A percentile compares a stretch with the other conserved stretches of the same genome.
Conservation (phyloP, 2,888 invertebrate genomes). For the Lithophane semibrunnea region DNA sequence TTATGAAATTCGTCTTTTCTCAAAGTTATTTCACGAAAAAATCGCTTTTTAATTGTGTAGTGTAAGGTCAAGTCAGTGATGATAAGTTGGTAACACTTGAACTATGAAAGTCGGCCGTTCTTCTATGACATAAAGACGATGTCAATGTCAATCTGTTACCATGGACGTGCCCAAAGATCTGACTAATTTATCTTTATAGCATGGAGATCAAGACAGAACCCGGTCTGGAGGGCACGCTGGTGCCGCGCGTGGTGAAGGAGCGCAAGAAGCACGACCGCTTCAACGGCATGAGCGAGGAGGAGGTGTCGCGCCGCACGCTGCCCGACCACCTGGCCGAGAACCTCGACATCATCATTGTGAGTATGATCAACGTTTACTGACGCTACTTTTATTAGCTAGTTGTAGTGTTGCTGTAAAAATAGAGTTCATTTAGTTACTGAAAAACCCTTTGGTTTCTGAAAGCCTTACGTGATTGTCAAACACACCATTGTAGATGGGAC, state of each 20-base stretch:
- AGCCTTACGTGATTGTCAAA: background rate
- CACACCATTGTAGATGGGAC: too few species aligned
- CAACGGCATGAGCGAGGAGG: constrained; percentile 99
- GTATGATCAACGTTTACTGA: constrained; percentile 90
- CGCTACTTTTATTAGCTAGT: constrained; percentile 9
- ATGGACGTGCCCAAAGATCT: background rate
- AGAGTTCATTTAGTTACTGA: background rate
- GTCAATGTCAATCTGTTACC: background rate
- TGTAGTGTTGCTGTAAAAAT: background rate
- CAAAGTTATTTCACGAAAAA: background rate
- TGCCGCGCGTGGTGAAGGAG: constrained; percentile 93
- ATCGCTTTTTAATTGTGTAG: background rate
- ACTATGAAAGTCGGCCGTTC: background rate
- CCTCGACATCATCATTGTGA: constrained; percentile 99
- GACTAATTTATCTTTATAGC: constrained; percentile 68
- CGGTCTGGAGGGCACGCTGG: constrained; percentile 89
- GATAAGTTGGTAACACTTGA: background rate
- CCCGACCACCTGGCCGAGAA: constrained; percentile 98
- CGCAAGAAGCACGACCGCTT: constrained; percentile 98
- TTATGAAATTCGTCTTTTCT: background rate
- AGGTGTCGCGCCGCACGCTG: constrained; percentile 97
- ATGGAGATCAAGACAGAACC: constrained; percentile 89
- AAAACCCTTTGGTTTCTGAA: background rate
- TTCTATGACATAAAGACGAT: background rate
- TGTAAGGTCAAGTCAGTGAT: background rate